A percentile compares a stretch with the other conserved stretches of the same genome.
Conservation (phyloP, 2,888 invertebrate genomes). For the Folsomia manolachei region DNA sequence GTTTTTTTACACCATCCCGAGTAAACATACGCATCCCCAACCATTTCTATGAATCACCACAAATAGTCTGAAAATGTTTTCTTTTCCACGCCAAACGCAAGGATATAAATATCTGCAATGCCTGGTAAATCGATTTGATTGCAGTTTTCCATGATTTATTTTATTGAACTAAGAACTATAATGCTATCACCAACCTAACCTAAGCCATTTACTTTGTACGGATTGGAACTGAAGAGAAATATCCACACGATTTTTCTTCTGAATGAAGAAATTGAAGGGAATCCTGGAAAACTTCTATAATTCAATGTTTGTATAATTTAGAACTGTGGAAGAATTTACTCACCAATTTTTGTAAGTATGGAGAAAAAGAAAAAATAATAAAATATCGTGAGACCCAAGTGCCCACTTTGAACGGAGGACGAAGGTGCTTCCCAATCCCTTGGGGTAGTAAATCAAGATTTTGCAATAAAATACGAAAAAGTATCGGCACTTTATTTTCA, state of each 20-base stretch:
- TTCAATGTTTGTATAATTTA: constrained; percentile 2
- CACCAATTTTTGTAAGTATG: too few relatives aligned
- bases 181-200: too few relatives aligned
- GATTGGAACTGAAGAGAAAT: neutral
- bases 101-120: too few relatives aligned
- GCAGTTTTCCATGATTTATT: constrained; percentile 18
- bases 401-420: neutral
- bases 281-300: neutral
- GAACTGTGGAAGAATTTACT: neutral
- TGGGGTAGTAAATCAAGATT: constrained; percentile 19
- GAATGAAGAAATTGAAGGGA: neutral
- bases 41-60: too few relatives aligned
- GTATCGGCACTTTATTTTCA: constrained; percentile 12
- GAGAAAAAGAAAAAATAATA: constrained; percentile 11
- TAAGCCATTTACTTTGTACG: neutral
- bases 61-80: too few relatives aligned
- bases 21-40: too few relatives aligned
- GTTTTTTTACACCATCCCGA: too few relatives aligned
- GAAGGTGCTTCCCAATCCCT: neutral
- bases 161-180: constrained; percentile 6
- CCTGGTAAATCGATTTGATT: constrained; percentile 20
- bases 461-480: constrained; percentile 16
- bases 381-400: neutral
- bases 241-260: neutral
- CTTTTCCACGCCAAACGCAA: too few relatives aligned